Base-by-base conservation (phyloP, 2,113 vertebrate genomes). In the Melanotaenia duboulayi region DNA sequence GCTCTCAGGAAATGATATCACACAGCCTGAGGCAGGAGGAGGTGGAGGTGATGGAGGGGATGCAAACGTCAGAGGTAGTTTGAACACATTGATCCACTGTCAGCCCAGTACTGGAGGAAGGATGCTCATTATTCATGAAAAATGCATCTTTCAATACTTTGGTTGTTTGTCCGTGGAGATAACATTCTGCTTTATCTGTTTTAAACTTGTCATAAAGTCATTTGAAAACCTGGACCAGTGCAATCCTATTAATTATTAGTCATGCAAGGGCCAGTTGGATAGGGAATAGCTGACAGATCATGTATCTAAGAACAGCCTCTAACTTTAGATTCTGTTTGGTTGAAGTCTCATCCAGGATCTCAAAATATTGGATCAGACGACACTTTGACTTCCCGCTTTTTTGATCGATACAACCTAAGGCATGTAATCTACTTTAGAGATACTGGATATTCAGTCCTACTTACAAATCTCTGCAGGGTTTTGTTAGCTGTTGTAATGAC, bases 1-100 rank as follows among this genome's bases (percentile, higher is more conserved):
- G 61, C 67, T 78, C 75, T 57, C 62, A 44, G 63, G 70, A 58
- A 85, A 61, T 59, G 63, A 83, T 79, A 79, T 67, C 44, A 57
- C 40, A 40, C 4, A 16, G 65, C 83, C 76, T 70, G 39, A 2
- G 80, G 81, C 75, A 13, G 59, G n/a, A 14, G 37, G 42, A 57
- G 54, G 80, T 37, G 65, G 46, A 81, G 24, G 67, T 1, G 8
- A 51, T 62, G 65, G 46, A 81, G 24, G 67, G 0, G 8, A 51
- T 62, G 57, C 14, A 51, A 71, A 73, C n/a, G 19, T 13, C 12
- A 24, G 64, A 67, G 58, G 25, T 62, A 37, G 12, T 61, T 22
- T 76, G 64, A 73, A 84, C 73, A 72, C 57, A 68, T 66, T 61
- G 39, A 48, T 32, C n/a, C 22, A 11, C 66, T 55, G 44, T 46